Base-by-base conservation (phyloP, 2,113 vertebrate species). In the Gorsachius goisagi region DNA sequence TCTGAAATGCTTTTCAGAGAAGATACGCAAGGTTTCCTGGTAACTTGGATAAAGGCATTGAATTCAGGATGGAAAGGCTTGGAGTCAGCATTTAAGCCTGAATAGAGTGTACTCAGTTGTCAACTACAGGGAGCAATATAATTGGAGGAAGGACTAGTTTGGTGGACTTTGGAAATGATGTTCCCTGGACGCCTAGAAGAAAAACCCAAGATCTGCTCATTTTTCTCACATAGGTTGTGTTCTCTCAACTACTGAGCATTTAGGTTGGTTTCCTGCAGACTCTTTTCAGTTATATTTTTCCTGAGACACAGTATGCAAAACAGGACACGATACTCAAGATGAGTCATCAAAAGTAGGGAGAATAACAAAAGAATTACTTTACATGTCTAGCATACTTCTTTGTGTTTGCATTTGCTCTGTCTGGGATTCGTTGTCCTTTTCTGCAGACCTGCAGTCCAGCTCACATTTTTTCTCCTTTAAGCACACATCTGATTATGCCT, bases 391-490 rank as follows among this genome's bases (percentile, higher is more conserved):
- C 78, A 79, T 67, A 26, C 3, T 23, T 45, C 33, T 59, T 41
- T 60, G 18, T 76, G 22, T 73, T 93, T 88, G 23, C 4, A 44
- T 92, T 83, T 95, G 22, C 17, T 69, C 50, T 84, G 67, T 4
- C 45, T 88, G 45, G 10, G n/a, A 62, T 84, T 93, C 5, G 1
- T 6, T 53, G 23, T 47, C 35, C 69, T 83, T n/a, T 88, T 86
- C 58, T 73, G 20, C 15, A 67, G 50, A 64, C 24, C 63, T 93
- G 63, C 41, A 62, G 41, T 69, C 19, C 37, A 62, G 63, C 11
- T 90, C 47, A n/a, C 30, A 32, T 39, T 67, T 67, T 95, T 89
- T 56, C 14, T 93, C 47, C 55, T 87, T 80, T 72, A 53, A 88
- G 21, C 19, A 45, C 30, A 28, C 35, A 39, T 88, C 53, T 85